Evolutionary conservation across 1,140 invertebrate species (phyloP).

Genomic region (Laodelphax striatellus): DNA sequence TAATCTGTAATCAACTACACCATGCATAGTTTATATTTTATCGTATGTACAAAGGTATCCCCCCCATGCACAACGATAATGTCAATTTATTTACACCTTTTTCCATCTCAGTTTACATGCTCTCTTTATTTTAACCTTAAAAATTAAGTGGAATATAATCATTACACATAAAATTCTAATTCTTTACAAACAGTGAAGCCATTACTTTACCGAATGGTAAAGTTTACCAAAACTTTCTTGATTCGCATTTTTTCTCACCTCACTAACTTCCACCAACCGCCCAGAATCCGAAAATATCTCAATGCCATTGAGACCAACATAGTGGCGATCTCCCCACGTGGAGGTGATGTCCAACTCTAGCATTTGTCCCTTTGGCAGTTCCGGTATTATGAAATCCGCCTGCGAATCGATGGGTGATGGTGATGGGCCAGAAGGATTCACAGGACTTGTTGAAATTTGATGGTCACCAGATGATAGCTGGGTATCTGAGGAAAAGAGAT

Average conservation of each 20-base stretch:
- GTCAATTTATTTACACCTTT: no score
- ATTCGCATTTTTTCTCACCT: constrained; percentile 33
- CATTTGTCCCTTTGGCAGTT: constrained; percentile 53
- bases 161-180: no score
- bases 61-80: no score
- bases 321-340: constrained; percentile 75
- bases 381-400: constrained; percentile 45
- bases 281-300: constrained; percentile 60
- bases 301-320: constrained; percentile 68
- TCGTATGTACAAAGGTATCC: no score
- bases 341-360: constrained; percentile 56
- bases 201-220: no score
- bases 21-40: no score
- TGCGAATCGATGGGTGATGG: not conserved
- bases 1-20: no score
- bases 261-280: constrained; percentile 38
- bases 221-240: no score
- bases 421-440: not conserved
- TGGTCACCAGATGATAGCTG: not conserved
- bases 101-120: no score
- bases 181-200: no score
- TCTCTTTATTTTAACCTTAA: no score
- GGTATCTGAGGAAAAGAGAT: not conserved
- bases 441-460: not conserved
- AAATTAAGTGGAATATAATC: no score